A percentile compares a stretch with the other conserved stretches of the same genome.
phyloP scores from a whole-genome alignment of 2,113 vertebrate species.

The Zootoca vivipara region DNA sequence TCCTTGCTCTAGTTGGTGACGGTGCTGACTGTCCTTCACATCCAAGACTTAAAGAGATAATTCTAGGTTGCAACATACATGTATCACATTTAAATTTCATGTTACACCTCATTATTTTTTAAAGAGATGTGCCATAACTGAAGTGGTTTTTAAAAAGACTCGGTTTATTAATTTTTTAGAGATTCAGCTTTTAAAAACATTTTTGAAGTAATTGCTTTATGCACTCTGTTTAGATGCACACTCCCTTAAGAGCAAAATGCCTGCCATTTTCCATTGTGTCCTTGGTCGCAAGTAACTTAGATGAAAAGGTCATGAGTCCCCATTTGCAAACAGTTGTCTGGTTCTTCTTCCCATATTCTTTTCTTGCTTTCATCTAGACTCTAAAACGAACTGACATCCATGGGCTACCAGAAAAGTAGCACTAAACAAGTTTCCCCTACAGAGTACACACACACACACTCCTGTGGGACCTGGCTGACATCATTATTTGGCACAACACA shows the following conservation, averaged over 20 bases:
- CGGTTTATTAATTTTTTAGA: neutral
- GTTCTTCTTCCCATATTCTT: neutral
- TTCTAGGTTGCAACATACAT: neutral
- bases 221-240: neutral
- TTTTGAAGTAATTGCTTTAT: neutral
- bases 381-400: neutral
- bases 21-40: neutral
- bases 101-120: neutral
- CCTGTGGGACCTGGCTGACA: neutral
- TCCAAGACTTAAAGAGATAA: neutral
- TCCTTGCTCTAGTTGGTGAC: neutral
- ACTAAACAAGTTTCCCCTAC: constrained; percentile 27
- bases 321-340: neutral
- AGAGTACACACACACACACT: neutral
- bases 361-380: constrained; percentile 33
- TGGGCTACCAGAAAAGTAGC: constrained; percentile 21
- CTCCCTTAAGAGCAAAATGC: neutral
- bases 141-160: neutral
- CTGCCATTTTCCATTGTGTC: neutral
- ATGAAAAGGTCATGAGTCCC: neutral
- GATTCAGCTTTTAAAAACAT: neutral
- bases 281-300: neutral
- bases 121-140: neutral
- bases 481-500: neutral
- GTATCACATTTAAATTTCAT: neutral